Evolutionary conservation across 2,113 vertebrate genomes (phyloP), one percentile per base, ranked within the genome.

Genomic region (Cnemophilus loriae): DNA sequence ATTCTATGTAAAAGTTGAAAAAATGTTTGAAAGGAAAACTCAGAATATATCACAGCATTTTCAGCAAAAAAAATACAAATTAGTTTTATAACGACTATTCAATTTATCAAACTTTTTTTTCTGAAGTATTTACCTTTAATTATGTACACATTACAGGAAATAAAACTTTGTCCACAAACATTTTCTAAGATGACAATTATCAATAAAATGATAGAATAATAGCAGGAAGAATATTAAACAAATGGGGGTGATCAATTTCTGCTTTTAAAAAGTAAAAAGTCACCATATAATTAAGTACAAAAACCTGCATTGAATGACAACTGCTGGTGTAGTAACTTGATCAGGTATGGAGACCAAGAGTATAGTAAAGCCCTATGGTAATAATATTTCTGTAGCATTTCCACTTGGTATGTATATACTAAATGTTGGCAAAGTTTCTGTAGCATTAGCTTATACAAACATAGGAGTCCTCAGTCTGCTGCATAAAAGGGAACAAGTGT

Each of bases 291-390:
- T 97, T 97, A 97, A 98, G 97, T 98, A 98, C 97, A 98, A 98
- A 98, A 98, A 97, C 98, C 98, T 98, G 98, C 98, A 97, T 91
- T 97, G 96, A 98, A 98, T 98, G 98, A 98, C 97, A 97, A 97
- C 96, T 98, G 98, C 98, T 98, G 98, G 98, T 98, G 98, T 98
- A 96, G 95, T 97, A 93, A 96, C 97, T 98, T 97, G 98, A 98
- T 98, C 98, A 97, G 94, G 95, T 98, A 98, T 97, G 96, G 93
- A 98, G 98, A 98, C 97, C 97, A 98, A 98, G 98, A 97, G 88
- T 97, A 96, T 89, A 98, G 96, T 96, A 98, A 98, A 98, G 98
- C 98, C 97, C 97, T 98, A 96, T 97, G 97, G 91, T 91, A 97
- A 97, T 92, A 95, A 96, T 89, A 96, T 78, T 96, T 97, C 95